A percentile compares a stretch with the other conserved stretches of the same genome.
Conservation (phyloP, 2,797 vertebrate species). For the Mus minutoides region DNA sequence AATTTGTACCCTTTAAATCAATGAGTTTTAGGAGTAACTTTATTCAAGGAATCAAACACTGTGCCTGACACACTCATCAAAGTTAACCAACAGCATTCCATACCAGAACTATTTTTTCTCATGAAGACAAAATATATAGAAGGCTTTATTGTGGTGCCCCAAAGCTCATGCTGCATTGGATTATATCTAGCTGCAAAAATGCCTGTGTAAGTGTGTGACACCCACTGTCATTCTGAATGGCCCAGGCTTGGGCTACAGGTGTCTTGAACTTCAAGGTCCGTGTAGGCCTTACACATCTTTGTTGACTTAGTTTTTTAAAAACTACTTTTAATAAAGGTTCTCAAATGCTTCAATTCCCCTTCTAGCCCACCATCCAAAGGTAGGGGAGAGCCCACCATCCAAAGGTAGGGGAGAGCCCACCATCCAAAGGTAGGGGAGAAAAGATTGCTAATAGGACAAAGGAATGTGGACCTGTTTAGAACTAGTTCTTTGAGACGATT, state of each 20-base stretch:
- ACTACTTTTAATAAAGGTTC: background rate
- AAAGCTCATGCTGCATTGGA: background rate
- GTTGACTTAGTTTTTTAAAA: background rate
- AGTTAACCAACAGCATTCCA: background rate
- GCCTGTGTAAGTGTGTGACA: background rate
- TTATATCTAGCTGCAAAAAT: background rate
- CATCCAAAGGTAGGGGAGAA: too few species aligned
- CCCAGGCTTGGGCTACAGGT: background rate
- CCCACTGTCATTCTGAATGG: background rate
- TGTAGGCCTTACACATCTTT: background rate
- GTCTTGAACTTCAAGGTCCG: background rate
- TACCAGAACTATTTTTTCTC: background rate
- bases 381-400: too few species aligned
- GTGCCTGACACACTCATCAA: background rate
- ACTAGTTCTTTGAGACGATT: too few species aligned
- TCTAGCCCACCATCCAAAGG: too few species aligned
- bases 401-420: too few species aligned
- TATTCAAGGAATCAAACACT: background rate
- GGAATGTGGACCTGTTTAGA: too few species aligned
- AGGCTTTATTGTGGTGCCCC: background rate
- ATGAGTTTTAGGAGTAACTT: constrained; percentile 3
- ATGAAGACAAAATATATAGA: background rate
- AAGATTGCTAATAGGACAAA: too few species aligned
- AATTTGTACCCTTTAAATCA: background rate
- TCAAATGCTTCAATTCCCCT: background rate